Base-by-base conservation (phyloP, 2,888 invertebrate species). In the Oxystoma pomonae region DNA sequence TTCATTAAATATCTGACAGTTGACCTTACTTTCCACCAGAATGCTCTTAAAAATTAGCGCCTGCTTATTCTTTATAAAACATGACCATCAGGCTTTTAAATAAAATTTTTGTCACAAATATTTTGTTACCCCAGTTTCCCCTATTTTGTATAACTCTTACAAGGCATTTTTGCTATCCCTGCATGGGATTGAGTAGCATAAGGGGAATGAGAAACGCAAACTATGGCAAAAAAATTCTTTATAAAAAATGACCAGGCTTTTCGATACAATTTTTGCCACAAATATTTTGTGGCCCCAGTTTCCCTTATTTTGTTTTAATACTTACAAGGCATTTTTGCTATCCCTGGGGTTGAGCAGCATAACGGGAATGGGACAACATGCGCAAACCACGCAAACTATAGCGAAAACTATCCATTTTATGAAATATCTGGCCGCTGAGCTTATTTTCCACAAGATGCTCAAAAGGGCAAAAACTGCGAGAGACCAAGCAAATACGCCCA, bases 321-420 rank as follows among this genome's bases (percentile, higher is more conserved):
- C 90, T 90, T 83, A 93, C 92, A 92, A 77, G 16, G 90, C 92
- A 81, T 93, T 93, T 75, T 83, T 87, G 70, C 90, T 89, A 76
- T 89, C 86, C 69, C 86, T 85, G 1, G 92, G 91, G 68, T 84
- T 85, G 18, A 89, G 75, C 64, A 92, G 78, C 90, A 92, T 92
- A 55, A 92, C 78, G 3, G 92, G 92, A 68, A 94, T 83, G 67
- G 88, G 87, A 68, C 87, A 77, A 65, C 87, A 82, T 20, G 90
- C 85, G 69, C 85, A 82, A 72, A 70, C 12, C 5, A 88, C 81
- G 49, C 86, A 85, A 59, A 85, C 77, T 53, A 89, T 71, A 57
- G 87, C 81, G 76, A 91, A 91, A 62, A 89, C 74, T 16, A 82
- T 75, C 77, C 88, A 87, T 76, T 92, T 92, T 64, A 88, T 82